Base-by-base conservation (phyloP, 2,113 vertebrate genomes). In the Prinia subflava region DNA sequence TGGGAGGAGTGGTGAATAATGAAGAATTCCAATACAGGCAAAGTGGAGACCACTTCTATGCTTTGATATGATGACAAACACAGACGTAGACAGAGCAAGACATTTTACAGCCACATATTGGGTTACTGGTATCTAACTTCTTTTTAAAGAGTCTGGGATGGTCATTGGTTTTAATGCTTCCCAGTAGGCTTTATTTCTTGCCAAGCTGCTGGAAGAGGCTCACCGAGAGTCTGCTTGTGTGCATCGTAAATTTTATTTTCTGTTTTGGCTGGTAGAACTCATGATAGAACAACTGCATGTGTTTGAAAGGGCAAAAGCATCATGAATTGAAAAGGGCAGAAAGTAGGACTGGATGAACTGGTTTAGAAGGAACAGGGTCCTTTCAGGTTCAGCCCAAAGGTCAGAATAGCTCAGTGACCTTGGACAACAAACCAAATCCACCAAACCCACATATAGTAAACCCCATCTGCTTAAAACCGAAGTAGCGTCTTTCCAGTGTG, bases 91-190 rank as follows among this genome's bases (percentile, higher is more conserved):
- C 49, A 62, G 73, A 84, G 47, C 67, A 87, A 82, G 82, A 41
- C 33, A 17, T 90, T 97, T 95, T 94, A 84, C 0, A 15, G 81
- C 65, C 52, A 74, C 6, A 1, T 84, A 71, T 73, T 88, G 93
- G 76, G 85, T 95, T 94, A 79, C 83, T 86, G 83, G 73, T 90
- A 69, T 87, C 85, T 84, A 41, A 92, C 59, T 75, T 85, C 33
- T 74, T 94, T 94, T 84, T 76, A 65, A 92, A 20, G 46, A 59
- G 35, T 73, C 77, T 93, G 92, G 80, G 86, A 90, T 86, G 88
- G 67, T 76, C 93, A 55, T 90, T 76, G 94, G 53, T 76, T 96
- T 96, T 95, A 84, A 87, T 74, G 46, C 73, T 64, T 94, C 93
- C 92, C 93, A 69, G 28, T 50, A 82, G 94, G 74, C 53, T 83